Conservation (phyloP, 2,797 vertebrate species). For the Danio albolineatus region DNA sequence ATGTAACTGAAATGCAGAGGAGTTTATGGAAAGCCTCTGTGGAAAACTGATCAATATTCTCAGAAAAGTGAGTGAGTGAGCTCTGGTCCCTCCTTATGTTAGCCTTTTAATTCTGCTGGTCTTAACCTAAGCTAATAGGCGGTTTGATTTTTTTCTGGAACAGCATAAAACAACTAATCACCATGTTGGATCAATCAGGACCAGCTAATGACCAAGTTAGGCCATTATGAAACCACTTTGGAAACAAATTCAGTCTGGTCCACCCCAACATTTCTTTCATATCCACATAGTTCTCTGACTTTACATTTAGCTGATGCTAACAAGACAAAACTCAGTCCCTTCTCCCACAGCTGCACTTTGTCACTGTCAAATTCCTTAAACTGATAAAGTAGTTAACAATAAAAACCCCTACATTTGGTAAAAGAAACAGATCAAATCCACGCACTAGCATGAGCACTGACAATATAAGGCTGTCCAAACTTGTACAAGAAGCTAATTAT, state of each 20-base stretch:
- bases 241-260: background rate
- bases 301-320: background rate
- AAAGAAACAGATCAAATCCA: background rate
- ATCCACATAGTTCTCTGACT: background rate
- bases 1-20: background rate
- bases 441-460: background rate
- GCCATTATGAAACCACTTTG: background rate
- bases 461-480: background rate
- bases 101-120: background rate
- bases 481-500: constrained; percentile 13
- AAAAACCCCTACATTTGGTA: background rate
- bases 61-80: too few species aligned
- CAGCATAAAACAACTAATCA: background rate
- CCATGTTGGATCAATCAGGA: background rate
- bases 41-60: background rate
- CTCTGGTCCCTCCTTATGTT: background rate
- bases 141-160: background rate
- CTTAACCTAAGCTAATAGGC: background rate
- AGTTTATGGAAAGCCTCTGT: background rate
- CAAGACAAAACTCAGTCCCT: background rate
- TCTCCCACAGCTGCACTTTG: background rate
- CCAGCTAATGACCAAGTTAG: background rate
- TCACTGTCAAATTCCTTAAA: constrained; percentile 5
- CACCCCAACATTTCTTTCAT: background rate
- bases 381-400: background rate